These are phyloP conservation scores for Crematogaster levior DNA, from an alignment of 2,888 invertebrate genomes.

Conservation along the genomic window DNA sequence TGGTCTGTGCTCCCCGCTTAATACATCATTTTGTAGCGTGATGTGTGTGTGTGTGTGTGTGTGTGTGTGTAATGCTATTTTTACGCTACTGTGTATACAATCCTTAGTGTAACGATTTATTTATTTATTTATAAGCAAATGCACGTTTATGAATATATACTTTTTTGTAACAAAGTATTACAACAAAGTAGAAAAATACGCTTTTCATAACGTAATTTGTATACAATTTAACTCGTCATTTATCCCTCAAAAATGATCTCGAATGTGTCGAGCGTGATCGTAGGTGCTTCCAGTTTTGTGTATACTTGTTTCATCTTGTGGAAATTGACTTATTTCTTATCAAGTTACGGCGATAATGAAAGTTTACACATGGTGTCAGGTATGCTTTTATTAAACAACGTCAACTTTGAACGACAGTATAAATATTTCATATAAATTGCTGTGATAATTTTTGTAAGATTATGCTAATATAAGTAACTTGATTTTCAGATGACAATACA, in stretches of 20 bases:
- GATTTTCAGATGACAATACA: conserved; percentile 69
- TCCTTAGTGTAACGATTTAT: not conserved
- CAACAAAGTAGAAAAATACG: not conserved
- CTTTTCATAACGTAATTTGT: not conserved
- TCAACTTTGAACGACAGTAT: not conserved
- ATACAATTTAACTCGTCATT: not conserved
- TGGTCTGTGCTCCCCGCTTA: too few species aligned
- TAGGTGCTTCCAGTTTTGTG: conserved; percentile 85
- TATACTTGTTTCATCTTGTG: conserved; percentile 87
- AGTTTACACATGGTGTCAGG: not conserved
- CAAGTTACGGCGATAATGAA: conserved; percentile 84
- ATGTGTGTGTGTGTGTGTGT: too few species aligned
- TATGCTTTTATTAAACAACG: not conserved
- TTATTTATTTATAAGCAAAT: not conserved
- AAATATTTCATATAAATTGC: not conserved
- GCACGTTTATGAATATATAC: not conserved
- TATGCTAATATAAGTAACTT: conserved; percentile 4
- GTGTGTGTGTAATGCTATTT: not conserved
- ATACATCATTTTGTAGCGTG: too few species aligned
- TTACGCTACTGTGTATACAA: not conserved
- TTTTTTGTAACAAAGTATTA: not conserved
- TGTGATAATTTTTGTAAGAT: conserved; percentile 78
- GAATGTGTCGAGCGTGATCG: conserved; percentile 79
- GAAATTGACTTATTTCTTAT: conserved; percentile 87
- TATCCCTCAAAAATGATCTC: conserved; percentile 70